These are phyloP conservation scores for Danionella cerebrum DNA, from an alignment of 2,113 vertebrate species.

Conservation along the genomic window DNA sequence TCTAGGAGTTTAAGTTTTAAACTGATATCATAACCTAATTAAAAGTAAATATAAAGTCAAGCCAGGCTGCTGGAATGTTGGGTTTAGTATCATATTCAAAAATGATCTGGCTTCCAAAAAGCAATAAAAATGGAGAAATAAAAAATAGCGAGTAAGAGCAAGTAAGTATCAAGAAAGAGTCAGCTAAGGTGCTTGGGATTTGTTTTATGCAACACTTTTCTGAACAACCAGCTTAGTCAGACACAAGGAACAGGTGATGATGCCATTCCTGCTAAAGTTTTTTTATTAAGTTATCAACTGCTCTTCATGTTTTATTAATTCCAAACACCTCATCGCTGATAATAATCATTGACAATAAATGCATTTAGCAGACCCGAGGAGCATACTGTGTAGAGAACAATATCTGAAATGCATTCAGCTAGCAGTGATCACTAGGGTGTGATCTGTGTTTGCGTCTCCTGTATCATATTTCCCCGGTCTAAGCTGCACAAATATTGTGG, in stretches of 20 bases:
- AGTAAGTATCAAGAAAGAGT: slow-evolving; percentile 1
- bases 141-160: too few relatives aligned
- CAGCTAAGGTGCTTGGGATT: slow-evolving; percentile 24
- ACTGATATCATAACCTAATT: too few relatives aligned
- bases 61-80: too few relatives aligned
- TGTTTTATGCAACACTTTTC: background rate
- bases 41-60: too few relatives aligned
- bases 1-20: too few relatives aligned
- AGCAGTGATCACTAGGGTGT: background rate
- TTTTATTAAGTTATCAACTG: background rate
- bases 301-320: background rate
- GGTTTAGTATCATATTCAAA: background rate
- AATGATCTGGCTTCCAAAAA: background rate
- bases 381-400: background rate
- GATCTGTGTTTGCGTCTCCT: background rate
- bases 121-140: background rate
- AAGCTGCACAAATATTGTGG: slow-evolving; percentile 19
- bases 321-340: background rate
- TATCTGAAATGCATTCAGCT: background rate
- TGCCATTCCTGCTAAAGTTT: background rate
- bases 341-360: background rate
- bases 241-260: background rate
- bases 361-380: background rate
- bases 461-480: background rate
- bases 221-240: background rate